Evolutionary conservation across 2,888 invertebrate genomes (phyloP), one percentile per base, ranked within the genome.

Genomic region (Chloroclystis v-ata): DNA sequence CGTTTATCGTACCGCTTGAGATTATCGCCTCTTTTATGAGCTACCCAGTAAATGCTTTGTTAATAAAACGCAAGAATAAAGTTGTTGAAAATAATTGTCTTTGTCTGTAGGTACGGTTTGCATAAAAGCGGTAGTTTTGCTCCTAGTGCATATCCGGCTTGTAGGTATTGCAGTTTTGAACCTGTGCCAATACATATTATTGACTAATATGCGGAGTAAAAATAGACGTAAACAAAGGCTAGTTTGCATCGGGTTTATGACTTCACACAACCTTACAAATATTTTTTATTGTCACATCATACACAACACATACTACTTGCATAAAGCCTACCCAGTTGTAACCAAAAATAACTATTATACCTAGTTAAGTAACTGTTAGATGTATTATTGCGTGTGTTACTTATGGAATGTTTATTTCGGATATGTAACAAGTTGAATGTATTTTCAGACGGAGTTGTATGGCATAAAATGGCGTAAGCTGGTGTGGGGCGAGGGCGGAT

Each of bases 401-500:
- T n/a, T n/a, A n/a, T n/a, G n/a, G n/a, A n/a, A n/a, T n/a, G n/a
- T n/a, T n/a, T n/a, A n/a, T n/a, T n/a, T n/a, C n/a, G n/a, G n/a
- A n/a, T n/a, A n/a, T n/a, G n/a, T n/a, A n/a, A n/a, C n/a, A n/a
- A n/a, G n/a, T n/a, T n/a, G n/a, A n/a, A n/a, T 47, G 37, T 39
- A 43, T 52, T 92, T 92, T 9, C 92, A 99, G 98, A 98, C 99
- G 89, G 99, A 99, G 91, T 92, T 98, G 81, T 96, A 97, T 91
- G 98, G 98, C 80, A 98, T 99, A 89, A 97, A 97, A 95, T 98
- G 98, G 98, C 95, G 96, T 91, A 97, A 96, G 89, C 91, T 95
- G 73, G 94, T 94, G 78, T 95, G 95, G 91, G 94, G 94, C 78
- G 95, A 94, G 86, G 69, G 76, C 62, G 74, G 76, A 59, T 75